phyloP scores from a whole-genome alignment of 2,888 invertebrate genomes.

The Cheilosia urbana region DNA sequence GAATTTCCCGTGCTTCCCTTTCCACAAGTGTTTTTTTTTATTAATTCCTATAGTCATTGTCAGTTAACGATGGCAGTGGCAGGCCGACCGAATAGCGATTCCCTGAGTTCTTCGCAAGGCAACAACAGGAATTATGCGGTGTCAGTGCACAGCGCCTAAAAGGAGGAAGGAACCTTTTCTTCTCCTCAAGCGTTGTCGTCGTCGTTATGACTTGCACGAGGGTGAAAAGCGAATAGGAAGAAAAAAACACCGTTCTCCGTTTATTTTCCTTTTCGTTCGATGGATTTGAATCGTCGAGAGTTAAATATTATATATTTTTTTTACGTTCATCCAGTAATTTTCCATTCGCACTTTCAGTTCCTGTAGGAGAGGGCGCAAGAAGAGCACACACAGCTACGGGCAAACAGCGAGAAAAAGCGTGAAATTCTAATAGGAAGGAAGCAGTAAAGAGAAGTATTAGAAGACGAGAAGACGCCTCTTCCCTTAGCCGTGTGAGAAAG shows the following conservation, averaged over 20 bases:
- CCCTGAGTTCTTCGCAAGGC: conserved; percentile 26
- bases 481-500: conserved; percentile 4
- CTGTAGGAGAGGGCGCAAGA: conserved; percentile 10
- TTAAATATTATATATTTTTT: conserved; percentile 40
- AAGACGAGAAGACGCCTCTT: neutral
- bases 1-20: conserved; percentile 3
- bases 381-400: neutral
- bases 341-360: conserved; percentile 61
- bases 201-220: conserved; percentile 40
- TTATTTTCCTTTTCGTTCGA: conserved; percentile 38
- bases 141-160: conserved; percentile 41
- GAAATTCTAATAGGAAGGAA: conserved; percentile 61
- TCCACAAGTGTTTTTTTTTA: conserved; percentile 23
- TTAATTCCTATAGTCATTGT: conserved; percentile 39
- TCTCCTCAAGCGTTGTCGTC: conserved; percentile 28
- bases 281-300: conserved; percentile 44
- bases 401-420: conserved; percentile 40
- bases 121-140: conserved; percentile 52
- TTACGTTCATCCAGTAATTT: conserved; percentile 40
- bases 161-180: conserved; percentile 37
- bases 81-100: neutral
- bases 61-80: neutral
- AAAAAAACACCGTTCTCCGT: neutral
- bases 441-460: conserved; percentile 44
- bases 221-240: conserved; percentile 17